These are phyloP conservation scores for Bhutanitis thaidina DNA, from an alignment of 2,888 invertebrate genomes.

Conservation along the genomic window DNA sequence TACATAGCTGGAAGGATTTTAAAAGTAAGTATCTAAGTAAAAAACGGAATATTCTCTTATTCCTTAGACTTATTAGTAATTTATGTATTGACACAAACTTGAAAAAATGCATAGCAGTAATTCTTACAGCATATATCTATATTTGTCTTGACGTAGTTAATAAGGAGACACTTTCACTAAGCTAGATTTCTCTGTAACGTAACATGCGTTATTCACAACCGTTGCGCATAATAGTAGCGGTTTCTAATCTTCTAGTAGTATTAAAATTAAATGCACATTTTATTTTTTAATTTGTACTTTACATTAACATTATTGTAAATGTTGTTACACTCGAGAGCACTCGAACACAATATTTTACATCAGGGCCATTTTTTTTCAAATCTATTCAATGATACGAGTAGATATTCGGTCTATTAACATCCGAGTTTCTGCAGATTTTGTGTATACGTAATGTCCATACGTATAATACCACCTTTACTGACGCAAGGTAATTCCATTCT, in stretches of 20 bases:
- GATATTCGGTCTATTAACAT: slow-evolving; percentile 4
- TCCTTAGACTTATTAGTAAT: neutral
- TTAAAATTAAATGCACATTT: neutral
- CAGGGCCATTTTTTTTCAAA: slow-evolving; percentile 1
- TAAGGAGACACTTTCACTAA: slow-evolving; percentile 57
- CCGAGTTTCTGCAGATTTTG: slow-evolving; percentile 3
- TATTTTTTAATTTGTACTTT: neutral
- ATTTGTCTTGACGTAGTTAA: slow-evolving; percentile 15
- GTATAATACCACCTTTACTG: slow-evolving; percentile 19
- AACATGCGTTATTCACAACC: slow-evolving; percentile 47
- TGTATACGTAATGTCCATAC: slow-evolving; percentile 1
- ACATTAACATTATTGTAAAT: slow-evolving; percentile 2
- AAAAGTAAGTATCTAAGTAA: slow-evolving; percentile 1
- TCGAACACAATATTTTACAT: neutral
- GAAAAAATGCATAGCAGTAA: neutral
- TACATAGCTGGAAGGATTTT: neutral
- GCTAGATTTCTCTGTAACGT: slow-evolving; percentile 63
- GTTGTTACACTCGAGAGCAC: neutral
- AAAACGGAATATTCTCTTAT: neutral
- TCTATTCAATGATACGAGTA: slow-evolving; percentile 3
- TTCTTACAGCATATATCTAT: slow-evolving; percentile 5
- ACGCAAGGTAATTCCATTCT: slow-evolving; percentile 32
- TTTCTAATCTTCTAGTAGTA: slow-evolving; percentile 19
- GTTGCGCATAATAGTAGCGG: slow-evolving; percentile 37
- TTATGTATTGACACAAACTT: slow-evolving; percentile 15